These are phyloP conservation scores for Drosophila austrosaltans DNA, from an alignment of 2,888 invertebrate genomes.

Conservation along the genomic window DNA sequence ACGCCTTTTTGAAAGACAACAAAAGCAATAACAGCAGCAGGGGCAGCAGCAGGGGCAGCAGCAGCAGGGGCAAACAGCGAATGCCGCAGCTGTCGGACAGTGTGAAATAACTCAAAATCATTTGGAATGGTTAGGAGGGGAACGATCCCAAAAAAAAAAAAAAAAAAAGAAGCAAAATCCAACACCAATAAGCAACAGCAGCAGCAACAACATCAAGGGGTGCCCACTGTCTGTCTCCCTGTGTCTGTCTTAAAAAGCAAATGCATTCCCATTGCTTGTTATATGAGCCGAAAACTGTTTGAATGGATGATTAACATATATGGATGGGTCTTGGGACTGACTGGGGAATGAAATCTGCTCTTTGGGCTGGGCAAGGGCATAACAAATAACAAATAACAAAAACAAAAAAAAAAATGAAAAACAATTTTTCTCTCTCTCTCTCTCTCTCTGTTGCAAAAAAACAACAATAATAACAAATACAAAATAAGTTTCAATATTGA, in stretches of 20 bases:
- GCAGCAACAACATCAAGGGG: constrained; percentile 58
- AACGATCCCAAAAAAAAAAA: constrained; percentile 6
- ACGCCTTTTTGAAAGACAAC: constrained; percentile 5
- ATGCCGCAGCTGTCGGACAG: constrained; percentile 36
- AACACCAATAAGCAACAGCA: constrained; percentile 13
- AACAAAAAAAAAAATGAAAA: not conserved
- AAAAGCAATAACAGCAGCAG: not conserved
- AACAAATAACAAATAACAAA: not conserved
- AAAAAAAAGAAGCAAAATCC: constrained; percentile 23
- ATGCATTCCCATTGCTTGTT: constrained; percentile 63
- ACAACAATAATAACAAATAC: constrained; percentile 1
- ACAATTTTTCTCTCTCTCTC: constrained; percentile 5
- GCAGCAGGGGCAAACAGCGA: not conserved
- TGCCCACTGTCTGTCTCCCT: constrained; percentile 58
- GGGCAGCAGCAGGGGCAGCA: not conserved
- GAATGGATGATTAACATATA: constrained; percentile 72
- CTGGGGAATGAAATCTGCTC: constrained; percentile 3
- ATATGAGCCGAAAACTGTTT: constrained; percentile 62
- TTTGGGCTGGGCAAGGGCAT: constrained; percentile 8
- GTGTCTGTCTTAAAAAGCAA: constrained; percentile 17
- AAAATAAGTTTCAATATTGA: constrained; percentile 8
- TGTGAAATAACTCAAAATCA: constrained; percentile 52
- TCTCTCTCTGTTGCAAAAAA: not conserved
- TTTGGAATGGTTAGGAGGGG: constrained; percentile 15
- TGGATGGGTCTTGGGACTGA: constrained; percentile 31